These are phyloP conservation scores for Drosophila mettleri DNA, from an alignment of 2,888 invertebrate genomes.

Conservation along the genomic window DNA sequence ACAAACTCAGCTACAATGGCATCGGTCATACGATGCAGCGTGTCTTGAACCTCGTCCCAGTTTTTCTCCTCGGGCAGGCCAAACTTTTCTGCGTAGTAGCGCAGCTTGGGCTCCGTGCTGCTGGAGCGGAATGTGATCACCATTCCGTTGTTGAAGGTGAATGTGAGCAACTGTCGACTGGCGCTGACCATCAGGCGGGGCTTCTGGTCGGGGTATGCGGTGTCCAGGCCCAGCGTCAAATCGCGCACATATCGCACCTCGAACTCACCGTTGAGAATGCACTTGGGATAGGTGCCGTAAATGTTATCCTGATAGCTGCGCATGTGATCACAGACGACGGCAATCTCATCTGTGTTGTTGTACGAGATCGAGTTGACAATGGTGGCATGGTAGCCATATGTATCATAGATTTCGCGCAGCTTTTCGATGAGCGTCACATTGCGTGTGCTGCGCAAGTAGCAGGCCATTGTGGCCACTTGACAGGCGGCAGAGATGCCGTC, in stretches of 20 bases:
- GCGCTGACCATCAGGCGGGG: conserved; percentile 89
- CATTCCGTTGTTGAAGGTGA: conserved; percentile 94
- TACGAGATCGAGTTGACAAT: conserved; percentile 93
- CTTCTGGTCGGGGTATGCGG: conserved; percentile 88
- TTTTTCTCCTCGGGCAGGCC: conserved; percentile 89
- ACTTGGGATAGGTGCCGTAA: conserved; percentile 89
- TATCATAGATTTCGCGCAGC: conserved; percentile 91
- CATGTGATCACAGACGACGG: conserved; percentile 91
- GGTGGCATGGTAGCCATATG: conserved; percentile 95
- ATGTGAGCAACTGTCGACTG: conserved; percentile 95
- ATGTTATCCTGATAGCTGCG: conserved; percentile 87
- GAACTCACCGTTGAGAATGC: conserved; percentile 88
- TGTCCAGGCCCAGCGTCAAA: conserved; percentile 92
- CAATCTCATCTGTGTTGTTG: conserved; percentile 89
- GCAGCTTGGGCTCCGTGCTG: conserved; percentile 98
- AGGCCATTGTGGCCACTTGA: conserved; percentile 90
- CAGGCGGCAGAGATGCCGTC: conserved; percentile 97
- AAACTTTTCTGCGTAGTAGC: conserved; percentile 97
- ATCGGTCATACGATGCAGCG: conserved; percentile 90
- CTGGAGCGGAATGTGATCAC: conserved; percentile 95
- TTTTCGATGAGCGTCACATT: conserved; percentile 87
- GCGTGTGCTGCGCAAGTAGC: conserved; percentile 88
- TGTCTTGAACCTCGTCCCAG: conserved; percentile 87
- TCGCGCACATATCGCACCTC: conserved; percentile 91
- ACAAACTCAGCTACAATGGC: conserved; percentile 92